Conservation (phyloP, 2,113 vertebrate genomes). For the Dendropsophus ebraccatus region DNA sequence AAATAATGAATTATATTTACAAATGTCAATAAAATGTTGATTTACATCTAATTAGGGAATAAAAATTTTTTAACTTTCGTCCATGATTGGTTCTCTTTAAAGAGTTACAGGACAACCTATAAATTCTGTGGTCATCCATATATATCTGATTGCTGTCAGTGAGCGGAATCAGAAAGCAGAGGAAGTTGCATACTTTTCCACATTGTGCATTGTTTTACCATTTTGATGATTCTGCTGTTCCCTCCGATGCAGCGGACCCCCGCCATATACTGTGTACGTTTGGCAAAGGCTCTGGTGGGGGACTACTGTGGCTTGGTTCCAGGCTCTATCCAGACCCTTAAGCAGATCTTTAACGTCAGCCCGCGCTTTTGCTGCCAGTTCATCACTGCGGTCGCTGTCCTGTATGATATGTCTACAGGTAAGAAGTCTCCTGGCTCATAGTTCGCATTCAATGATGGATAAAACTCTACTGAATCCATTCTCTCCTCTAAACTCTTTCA, state of each 20-base stretch:
- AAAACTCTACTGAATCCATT: background rate
- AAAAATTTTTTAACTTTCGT: too few relatives aligned
- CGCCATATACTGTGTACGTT: slow-evolving; percentile 83
- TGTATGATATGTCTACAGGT: slow-evolving; percentile 93
- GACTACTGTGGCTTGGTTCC: slow-evolving; percentile 95
- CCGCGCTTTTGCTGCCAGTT: slow-evolving; percentile 99
- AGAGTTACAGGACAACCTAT: too few relatives aligned
- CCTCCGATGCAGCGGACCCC: slow-evolving; percentile 79
- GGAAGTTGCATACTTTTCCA: background rate
- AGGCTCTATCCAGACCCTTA: slow-evolving; percentile 86
- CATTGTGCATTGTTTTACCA: background rate
- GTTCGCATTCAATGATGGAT: background rate
- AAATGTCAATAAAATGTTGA: too few relatives aligned
- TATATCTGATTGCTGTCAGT: background rate
- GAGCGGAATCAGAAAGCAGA: background rate
- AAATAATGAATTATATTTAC: too few relatives aligned
- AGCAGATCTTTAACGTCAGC: slow-evolving; percentile 87
- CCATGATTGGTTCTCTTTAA: too few relatives aligned
- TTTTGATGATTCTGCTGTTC: background rate
- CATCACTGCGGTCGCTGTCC: slow-evolving; percentile 87
- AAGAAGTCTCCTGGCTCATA: slow-evolving; percentile 35
- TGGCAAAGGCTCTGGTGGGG: slow-evolving; percentile 89
- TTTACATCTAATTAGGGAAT: too few relatives aligned
- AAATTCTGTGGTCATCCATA: too few relatives aligned
- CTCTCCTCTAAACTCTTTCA: slow-evolving; percentile 59